Conservation (phyloP, 2,888 invertebrate species). For the Steinernema hermaphroditum region DNA sequence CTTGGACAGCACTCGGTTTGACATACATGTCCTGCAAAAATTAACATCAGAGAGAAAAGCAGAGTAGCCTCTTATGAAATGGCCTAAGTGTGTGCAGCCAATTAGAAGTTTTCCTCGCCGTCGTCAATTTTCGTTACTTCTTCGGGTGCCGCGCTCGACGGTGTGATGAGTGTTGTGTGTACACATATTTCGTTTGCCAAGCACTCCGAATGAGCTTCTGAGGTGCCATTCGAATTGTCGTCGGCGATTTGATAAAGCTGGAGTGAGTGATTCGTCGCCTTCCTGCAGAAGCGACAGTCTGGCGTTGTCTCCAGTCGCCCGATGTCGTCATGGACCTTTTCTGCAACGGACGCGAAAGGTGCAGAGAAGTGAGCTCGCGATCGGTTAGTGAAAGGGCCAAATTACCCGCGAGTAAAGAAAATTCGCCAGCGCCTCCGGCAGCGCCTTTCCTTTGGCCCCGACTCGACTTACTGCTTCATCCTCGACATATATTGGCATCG, state of each 20-base stretch:
- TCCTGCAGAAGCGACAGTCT: too few species aligned
- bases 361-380: background rate
- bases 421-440: background rate
- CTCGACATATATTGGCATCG: constrained; percentile 31
- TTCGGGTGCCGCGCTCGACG: constrained; percentile 20
- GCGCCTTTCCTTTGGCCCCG: constrained; percentile 21
- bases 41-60: too few species aligned
- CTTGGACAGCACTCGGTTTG: too few species aligned
- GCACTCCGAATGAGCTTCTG: constrained; percentile 22
- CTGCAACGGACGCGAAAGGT: too few species aligned
- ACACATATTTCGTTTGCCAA: constrained; percentile 28
- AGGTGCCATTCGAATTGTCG: constrained; percentile 25
- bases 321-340: too few species aligned
- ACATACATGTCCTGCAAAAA: too few species aligned
- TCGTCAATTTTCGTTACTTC: constrained; percentile 27
- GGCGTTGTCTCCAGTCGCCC: too few species aligned
- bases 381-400: constrained; percentile 11
- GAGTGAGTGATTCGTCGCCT: background rate
- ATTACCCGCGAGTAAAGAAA: constrained; percentile 19
- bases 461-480: constrained; percentile 25
- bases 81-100: constrained; percentile 20
- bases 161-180: constrained; percentile 29
- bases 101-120: constrained; percentile 29
- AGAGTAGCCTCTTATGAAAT: background rate
- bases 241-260: background rate